phyloP scores from a whole-genome alignment of 2,888 invertebrate species.

The Holacanthella duospinosa region DNA sequence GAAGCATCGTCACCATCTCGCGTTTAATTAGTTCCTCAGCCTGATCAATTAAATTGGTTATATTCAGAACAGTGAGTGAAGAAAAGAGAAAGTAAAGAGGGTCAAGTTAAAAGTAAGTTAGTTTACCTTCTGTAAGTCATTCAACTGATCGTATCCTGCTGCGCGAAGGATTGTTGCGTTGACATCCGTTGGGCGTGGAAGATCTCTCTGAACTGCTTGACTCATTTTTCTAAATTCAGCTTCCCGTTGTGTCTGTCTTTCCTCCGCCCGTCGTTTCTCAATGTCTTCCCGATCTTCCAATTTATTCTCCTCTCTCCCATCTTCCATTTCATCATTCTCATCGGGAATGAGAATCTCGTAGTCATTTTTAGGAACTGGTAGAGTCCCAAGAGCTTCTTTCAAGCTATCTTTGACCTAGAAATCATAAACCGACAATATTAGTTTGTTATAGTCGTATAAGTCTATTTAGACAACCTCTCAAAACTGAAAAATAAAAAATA shows the following conservation, averaged over 20 bases:
- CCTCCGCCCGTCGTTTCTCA: conserved; percentile 58
- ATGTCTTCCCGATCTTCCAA: conserved; percentile 80
- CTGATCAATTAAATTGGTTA: too few species aligned
- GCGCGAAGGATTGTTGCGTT: conserved; percentile 72
- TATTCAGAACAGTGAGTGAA: too few species aligned
- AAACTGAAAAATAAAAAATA: neutral
- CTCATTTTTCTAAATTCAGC: conserved; percentile 66
- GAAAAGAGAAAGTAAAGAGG: too few species aligned
- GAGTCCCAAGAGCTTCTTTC: conserved; percentile 60
- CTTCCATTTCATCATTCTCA: conserved; percentile 50
- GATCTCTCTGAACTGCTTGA: conserved; percentile 69
- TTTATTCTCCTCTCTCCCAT: conserved; percentile 40
- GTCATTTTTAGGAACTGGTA: conserved; percentile 90
- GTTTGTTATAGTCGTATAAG: neutral
- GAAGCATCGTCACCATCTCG: conserved; percentile 92
- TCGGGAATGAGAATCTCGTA: conserved; percentile 97
- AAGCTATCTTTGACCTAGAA: conserved; percentile 51
- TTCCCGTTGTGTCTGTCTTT: conserved; percentile 56
- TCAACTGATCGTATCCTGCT: conserved; percentile 61
- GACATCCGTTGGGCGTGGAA: conserved; percentile 76
- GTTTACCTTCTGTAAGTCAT: conserved; percentile 65
- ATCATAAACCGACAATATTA: neutral
- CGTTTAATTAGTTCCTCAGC: conserved; percentile 92
- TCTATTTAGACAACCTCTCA: too few species aligned
- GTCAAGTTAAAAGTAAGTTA: neutral